Evolutionary conservation across 2,888 invertebrate species (phyloP).

Genomic region (Mythimna pallens): DNA sequence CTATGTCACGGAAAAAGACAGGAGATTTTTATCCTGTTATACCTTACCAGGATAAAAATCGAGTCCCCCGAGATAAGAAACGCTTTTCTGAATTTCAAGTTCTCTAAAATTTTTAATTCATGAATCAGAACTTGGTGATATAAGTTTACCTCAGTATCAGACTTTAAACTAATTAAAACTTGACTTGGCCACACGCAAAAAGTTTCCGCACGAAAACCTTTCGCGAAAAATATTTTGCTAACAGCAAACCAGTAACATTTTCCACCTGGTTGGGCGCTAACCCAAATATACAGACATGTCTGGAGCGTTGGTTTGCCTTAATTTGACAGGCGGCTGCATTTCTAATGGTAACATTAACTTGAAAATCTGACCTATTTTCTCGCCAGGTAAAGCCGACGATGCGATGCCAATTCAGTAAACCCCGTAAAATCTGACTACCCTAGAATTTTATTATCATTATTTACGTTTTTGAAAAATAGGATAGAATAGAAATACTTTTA

Average conservation of each 20-base stretch:
- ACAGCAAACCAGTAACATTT: constrained; percentile 1
- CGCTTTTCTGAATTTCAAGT: constrained; percentile 10
- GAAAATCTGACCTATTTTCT: constrained; percentile 36
- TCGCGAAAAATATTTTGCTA: neutral
- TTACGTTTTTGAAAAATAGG: neutral
- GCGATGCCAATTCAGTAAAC: neutral
- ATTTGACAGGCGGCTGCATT: constrained; percentile 52
- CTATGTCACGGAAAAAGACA: constrained; percentile 15
- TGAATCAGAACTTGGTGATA: constrained; percentile 3
- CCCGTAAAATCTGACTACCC: constrained; percentile 13
- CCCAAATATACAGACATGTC: constrained; percentile 34
- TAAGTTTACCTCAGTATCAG: constrained; percentile 13
- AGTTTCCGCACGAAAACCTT: neutral
- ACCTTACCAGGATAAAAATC: neutral
- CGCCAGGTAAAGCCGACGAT: neutral
- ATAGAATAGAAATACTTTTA: too few relatives aligned
- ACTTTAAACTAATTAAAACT: constrained; percentile 36
- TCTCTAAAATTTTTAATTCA: constrained; percentile 20
- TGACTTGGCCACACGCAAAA: neutral
- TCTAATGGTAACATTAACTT: constrained; percentile 28
- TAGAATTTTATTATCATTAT: neutral
- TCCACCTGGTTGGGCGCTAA: constrained; percentile 26
- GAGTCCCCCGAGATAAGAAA: constrained; percentile 19
- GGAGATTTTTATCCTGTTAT: constrained; percentile 17
- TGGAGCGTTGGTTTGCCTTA: constrained; percentile 23